Evolutionary conservation across 1,140 invertebrate species (phyloP), one percentile per base, ranked within the genome.

Genomic region (Choristoneura fumiferana): DNA sequence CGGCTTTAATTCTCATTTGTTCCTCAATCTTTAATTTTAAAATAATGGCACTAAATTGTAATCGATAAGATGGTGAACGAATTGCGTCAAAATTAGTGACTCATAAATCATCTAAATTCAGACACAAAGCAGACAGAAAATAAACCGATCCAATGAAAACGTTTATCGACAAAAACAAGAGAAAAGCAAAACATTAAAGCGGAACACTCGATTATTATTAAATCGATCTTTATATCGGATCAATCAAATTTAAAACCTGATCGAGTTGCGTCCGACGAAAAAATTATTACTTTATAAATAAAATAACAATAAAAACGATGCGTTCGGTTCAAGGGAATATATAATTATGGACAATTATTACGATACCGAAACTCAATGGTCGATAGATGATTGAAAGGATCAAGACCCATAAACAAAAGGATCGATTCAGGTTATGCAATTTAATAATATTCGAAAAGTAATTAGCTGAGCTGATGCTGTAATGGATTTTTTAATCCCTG

Each of bases 311-410:
- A 87, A 88, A 89, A 87, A 76, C 73, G 84, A 89, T 81, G 80
- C 78, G 78, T 74, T 49, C 63, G 67, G 76, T 76, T 86, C 82
- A 79, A 81, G 82, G 79, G 84, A 86, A 87, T 87, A 86, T 89
- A 81, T 89, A 87, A 89, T 89, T 89, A 89, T 86, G 86, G 84
- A 84, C 86, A 89, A 89, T 89, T 89, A 87, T 84, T 87, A 84
- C 87, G 83, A 88, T 87, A 80, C 77, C 76, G 81, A 80, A 84
- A 79, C 81, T 83, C 74, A 85, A 86, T 86, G 78, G 76, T 75
- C 77, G 81, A 87, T 87, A 88, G 84, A 88, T 85, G 84, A 88
- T 87, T 88, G 84, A 86, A 87, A 89, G 83, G 82, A 86, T 86
- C 82, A 75, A 79, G 77, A 81, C 80, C 79, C 81, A 84, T 87